Base-by-base conservation (phyloP, 1,140 invertebrate species). In the Pseudachorutes palmiensis region DNA sequence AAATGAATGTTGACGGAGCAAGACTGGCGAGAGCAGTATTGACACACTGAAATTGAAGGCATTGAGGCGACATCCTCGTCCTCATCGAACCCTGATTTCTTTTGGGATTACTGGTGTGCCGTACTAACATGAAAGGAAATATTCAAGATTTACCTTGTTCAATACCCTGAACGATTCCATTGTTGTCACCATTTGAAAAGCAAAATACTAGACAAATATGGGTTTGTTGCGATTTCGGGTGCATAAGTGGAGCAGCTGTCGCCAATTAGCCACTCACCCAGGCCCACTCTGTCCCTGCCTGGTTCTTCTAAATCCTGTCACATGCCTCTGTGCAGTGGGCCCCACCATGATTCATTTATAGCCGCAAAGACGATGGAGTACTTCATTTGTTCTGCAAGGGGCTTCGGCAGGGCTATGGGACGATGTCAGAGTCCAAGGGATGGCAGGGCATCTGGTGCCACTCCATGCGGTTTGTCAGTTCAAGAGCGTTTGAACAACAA, bases 401-500 rank as follows among this genome's bases (percentile, higher is more conserved):
- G 36, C 5, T 5, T 9, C 36, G 36, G 36, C 5, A 41, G 19
- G 36, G 36, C 36, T 41, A 9, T 41, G 19, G 19, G 36, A 41
- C 5, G 24, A 55, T 16, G 51, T 14, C 9, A 24, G 12, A 22
- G 51, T 9, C 12, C 12, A 55, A 24, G 51, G 51, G 51, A 55
- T 5, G 9, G 12, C 5, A 5, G 51, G 14, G 14, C 24, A 55
- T 55, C 24, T 55, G 14, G 12, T 19, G 51, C 51, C 36, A 9
- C 36, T 45, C 9, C 5, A 55, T 55, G 51, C 51, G 51, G 51
- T 55, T 55, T 55, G 51, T 55, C 24, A 55, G 51, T 55, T 55
- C 3, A 55, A 55, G 51, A 16, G 12, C 24, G 51, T 55, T 9
- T 9, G 36, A 19, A 45, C 36, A 45, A 45, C 9, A 26, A 22